Conservation (phyloP, 2,113 vertebrate species). For the Nestor notabilis region DNA sequence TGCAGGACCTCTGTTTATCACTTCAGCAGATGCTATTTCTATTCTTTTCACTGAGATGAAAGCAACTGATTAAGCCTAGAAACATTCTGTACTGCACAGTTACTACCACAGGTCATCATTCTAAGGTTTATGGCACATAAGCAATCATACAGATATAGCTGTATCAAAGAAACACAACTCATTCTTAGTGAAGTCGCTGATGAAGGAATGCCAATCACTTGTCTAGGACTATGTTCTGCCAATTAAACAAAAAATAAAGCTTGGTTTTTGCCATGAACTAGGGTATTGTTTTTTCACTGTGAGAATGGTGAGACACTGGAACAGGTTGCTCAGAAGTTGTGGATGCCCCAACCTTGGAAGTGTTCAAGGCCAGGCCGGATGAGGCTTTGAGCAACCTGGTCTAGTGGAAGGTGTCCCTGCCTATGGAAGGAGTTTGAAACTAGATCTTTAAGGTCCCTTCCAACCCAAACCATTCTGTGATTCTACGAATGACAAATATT, state of each 20-base stretch:
- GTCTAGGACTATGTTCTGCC: not conserved
- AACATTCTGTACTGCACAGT: not conserved
- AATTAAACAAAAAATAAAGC: not conserved
- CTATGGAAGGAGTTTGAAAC: not conserved
- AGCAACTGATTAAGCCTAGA: not conserved
- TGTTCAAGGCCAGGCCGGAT: not conserved
- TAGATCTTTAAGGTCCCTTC: not conserved
- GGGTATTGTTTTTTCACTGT: not conserved
- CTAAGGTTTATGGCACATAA: not conserved
- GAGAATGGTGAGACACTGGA: not conserved
- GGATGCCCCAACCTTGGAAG: not conserved
- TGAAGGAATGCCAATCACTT: not conserved
- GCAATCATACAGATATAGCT: not conserved
- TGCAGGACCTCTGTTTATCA: not conserved
- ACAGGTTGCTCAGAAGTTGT: not conserved
- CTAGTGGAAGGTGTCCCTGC: not conserved
- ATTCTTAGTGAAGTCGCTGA: not conserved
- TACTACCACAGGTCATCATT: not conserved
- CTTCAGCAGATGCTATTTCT: slow-evolving; percentile 6
- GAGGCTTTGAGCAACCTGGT: not conserved
- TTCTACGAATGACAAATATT: not conserved
- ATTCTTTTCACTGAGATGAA: not conserved
- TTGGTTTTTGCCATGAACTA: not conserved
- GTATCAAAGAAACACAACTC: not conserved
- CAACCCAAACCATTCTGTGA: not conserved